These are phyloP conservation scores for Eupeodes luniger DNA, from an alignment of 2,888 invertebrate species.

Conservation along the genomic window DNA sequence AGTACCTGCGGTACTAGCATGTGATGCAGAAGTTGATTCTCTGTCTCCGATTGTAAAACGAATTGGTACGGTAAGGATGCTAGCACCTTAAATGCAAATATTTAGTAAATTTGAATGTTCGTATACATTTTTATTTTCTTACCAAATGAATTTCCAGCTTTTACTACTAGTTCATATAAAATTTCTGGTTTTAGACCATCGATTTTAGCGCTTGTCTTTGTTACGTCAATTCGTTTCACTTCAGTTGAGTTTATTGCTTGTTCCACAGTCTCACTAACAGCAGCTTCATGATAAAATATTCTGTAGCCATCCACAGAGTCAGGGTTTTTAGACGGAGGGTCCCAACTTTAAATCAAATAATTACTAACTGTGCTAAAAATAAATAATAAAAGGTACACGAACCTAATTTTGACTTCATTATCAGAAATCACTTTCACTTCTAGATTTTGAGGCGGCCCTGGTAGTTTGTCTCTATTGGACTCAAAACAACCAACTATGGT, in stretches of 20 bases:
- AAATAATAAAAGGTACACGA: conserved; percentile 24
- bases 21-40: conserved; percentile 88
- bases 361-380: neutral
- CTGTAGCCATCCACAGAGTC: conserved; percentile 92
- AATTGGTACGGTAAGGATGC: conserved; percentile 89
- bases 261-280: conserved; percentile 80
- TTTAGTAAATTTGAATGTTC: conserved; percentile 41
- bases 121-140: conserved; percentile 77
- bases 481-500: conserved; percentile 93
- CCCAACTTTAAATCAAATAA: conserved; percentile 86
- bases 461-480: conserved; percentile 90
- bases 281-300: conserved; percentile 91
- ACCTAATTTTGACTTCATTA: conserved; percentile 86
- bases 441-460: conserved; percentile 91
- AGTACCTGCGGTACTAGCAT: conserved; percentile 83
- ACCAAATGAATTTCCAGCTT: conserved; percentile 92
- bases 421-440: conserved; percentile 86
- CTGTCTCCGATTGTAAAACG: conserved; percentile 91
- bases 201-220: conserved; percentile 88
- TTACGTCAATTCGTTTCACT: conserved; percentile 89
- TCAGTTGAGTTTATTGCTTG: conserved; percentile 83
- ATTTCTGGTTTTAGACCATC: conserved; percentile 90
- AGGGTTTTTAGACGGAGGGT: conserved; percentile 92
- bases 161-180: conserved; percentile 91
- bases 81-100: conserved; percentile 86